Percentiles rank a stretch among this genome's conserved stretches.
Evolutionary conservation across 2,113 vertebrate genomes (phyloP).

Genomic region (Tragelaphus scriptus): DNA sequence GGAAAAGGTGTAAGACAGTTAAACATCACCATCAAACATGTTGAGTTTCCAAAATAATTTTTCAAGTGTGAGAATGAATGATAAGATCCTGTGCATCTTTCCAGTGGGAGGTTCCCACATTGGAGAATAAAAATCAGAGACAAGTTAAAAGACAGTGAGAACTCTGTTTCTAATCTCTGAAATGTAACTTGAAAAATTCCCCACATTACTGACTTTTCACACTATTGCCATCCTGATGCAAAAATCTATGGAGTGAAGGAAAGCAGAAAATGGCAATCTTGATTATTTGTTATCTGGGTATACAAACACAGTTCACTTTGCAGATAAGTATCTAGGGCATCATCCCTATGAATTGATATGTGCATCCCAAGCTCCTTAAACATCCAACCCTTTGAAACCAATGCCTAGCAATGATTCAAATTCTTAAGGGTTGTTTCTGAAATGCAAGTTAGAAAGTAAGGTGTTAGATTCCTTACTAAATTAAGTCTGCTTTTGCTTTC

Average conservation of each 20-base stretch:
- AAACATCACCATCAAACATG: background rate
- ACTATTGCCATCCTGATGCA: background rate
- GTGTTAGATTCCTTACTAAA: background rate
- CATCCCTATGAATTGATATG: background rate
- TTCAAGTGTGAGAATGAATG: background rate
- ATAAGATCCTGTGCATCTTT: background rate
- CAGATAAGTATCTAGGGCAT: background rate
- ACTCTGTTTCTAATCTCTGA: slow-evolving; percentile 16
- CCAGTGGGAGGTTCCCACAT: background rate
- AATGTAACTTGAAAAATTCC: slow-evolving; percentile 16
- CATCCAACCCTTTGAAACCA: background rate
- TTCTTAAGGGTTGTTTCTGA: background rate
- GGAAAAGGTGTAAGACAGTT: background rate
- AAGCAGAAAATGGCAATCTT: background rate
- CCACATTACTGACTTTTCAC: background rate
- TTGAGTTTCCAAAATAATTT: background rate
- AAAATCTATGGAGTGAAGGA: slow-evolving; percentile 37
- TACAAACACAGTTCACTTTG: background rate
- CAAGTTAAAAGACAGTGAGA: background rate
- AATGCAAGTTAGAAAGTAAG: background rate
- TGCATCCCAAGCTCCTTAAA: background rate
- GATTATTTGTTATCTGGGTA: background rate
- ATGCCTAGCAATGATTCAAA: background rate
- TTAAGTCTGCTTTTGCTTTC: background rate
- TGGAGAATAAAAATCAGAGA: slow-evolving; percentile 3